A percentile compares a stretch with the other conserved stretches of the same genome.
Conservation (phyloP, 1,140 invertebrate genomes). For the Rhagoletis zephyria region DNA sequence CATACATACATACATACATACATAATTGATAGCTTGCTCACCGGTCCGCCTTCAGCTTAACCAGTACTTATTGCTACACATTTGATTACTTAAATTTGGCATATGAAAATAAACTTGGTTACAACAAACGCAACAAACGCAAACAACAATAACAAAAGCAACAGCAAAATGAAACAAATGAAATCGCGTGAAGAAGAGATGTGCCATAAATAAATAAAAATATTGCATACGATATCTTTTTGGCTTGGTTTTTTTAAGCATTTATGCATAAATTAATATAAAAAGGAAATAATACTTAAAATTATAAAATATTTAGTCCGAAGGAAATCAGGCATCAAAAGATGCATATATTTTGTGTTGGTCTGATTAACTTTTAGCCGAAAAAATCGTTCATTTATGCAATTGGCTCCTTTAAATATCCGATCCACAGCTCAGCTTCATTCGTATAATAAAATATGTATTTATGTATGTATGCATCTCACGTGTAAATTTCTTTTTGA, state of each 20-base stretch:
- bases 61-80: too few species aligned
- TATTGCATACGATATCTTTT: background rate
- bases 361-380: background rate
- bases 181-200: background rate
- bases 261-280: background rate
- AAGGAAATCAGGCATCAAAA: background rate
- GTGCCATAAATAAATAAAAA: conserved; percentile 18
- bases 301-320: conserved; percentile 20
- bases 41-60: background rate
- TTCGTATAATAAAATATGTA: background rate
- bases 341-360: background rate
- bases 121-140: background rate
- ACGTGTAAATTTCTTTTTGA: conserved; percentile 54
- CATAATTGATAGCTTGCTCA: background rate
- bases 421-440: background rate
- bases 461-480: background rate
- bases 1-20: background rate
- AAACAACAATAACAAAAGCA: background rate
- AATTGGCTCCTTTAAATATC: background rate
- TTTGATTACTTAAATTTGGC: too few species aligned
- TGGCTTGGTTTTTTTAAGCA: background rate
- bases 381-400: background rate
- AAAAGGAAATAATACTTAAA: background rate
- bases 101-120: too few species aligned
- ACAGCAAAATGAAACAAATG: background rate